Percentiles rank a stretch among this genome's conserved stretches.
These are phyloP conservation scores for Drosophila nannoptera DNA, from an alignment of 1,140 invertebrate species.

Conservation along the genomic window DNA sequence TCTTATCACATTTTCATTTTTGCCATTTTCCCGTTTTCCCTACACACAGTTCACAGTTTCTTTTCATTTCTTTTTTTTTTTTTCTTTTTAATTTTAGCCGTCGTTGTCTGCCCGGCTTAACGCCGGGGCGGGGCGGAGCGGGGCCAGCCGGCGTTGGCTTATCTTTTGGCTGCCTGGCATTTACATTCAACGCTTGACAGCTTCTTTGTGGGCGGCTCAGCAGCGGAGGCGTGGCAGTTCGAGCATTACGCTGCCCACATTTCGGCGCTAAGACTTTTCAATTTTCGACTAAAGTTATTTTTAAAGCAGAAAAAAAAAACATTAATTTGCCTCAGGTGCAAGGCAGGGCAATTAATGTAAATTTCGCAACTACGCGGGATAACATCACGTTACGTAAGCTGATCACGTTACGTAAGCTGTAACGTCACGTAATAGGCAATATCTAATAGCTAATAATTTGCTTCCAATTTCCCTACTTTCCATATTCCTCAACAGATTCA, in stretches of 20 bases:
- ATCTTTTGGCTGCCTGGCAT: constrained; percentile 73
- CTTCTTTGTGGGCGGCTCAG: constrained; percentile 47
- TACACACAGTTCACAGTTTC: not conserved
- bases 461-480: too few relatives aligned
- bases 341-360: not conserved
- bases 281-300: constrained; percentile 12
- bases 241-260: constrained; percentile 22
- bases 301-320: constrained; percentile 21
- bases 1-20: constrained; percentile 73
- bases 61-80: not conserved
- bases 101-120: constrained; percentile 37
- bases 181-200: constrained; percentile 75
- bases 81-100: not conserved
- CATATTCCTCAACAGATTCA: too few relatives aligned
- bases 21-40: not conserved
- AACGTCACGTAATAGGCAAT: not conserved
- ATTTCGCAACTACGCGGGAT: not conserved
- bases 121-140: not conserved
- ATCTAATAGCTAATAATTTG: too few relatives aligned
- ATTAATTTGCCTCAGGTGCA: constrained; percentile 26
- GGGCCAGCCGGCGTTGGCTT: constrained; percentile 33
- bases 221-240: constrained; percentile 10
- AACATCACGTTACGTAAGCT: not conserved
- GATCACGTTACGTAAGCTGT: not conserved
- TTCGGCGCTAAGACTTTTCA: constrained; percentile 13